Evolutionary conservation across 2,113 vertebrate genomes (phyloP).

Genomic region (Penelope pileata): DNA sequence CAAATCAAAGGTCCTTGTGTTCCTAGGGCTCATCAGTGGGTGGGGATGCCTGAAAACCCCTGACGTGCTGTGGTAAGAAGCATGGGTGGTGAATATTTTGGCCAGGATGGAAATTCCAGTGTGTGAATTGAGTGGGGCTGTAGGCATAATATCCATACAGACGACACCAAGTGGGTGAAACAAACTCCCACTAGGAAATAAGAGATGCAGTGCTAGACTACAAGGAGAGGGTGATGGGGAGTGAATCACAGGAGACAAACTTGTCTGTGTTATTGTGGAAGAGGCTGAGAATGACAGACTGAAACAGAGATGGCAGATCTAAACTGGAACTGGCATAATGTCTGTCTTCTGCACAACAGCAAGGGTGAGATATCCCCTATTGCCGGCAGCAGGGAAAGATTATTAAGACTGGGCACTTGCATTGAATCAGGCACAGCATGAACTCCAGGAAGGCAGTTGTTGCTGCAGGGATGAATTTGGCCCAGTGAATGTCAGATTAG

Average conservation of each 20-base stretch:
- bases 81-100: not conserved
- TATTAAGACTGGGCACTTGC: not conserved
- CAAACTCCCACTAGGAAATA: not conserved
- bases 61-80: not conserved
- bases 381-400: not conserved
- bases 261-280: not conserved
- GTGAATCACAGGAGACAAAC: not conserved
- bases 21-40: rapidly evolving
- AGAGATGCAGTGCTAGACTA: not conserved
- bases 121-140: not conserved
- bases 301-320: not conserved
- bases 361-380: not conserved
- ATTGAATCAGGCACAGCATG: not conserved
- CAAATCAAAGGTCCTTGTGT: not conserved
- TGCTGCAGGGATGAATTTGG: constrained; percentile 1
- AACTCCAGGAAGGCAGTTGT: not conserved
- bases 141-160: not conserved
- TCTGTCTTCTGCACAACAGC: not conserved
- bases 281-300: not conserved
- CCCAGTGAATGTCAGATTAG: constrained; percentile 45
- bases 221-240: not conserved
- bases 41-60: not conserved
- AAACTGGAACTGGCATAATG: not conserved
- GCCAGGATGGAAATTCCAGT: not conserved
- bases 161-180: not conserved